A percentile compares a stretch with the other conserved stretches of the same genome.
phyloP scores from a whole-genome alignment of 2,797 vertebrate genomes.

The Huso huso region DNA sequence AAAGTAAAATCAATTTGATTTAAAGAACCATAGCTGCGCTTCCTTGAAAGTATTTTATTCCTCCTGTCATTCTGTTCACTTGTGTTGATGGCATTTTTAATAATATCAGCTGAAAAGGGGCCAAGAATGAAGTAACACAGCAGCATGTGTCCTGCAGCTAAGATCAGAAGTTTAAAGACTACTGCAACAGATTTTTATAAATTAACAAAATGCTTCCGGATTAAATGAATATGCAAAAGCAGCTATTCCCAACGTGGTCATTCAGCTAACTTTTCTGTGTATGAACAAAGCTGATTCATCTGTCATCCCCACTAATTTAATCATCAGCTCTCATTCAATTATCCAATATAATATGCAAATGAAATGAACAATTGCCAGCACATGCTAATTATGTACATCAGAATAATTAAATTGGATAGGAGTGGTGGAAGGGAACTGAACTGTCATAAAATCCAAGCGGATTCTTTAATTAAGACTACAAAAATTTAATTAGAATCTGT shows the following conservation, averaged over 20 bases:
- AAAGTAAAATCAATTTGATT: not conserved
- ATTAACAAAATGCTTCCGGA: constrained; percentile 47
- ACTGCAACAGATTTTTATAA: constrained; percentile 42
- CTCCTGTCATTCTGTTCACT: constrained; percentile 10
- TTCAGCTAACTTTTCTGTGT: constrained; percentile 25
- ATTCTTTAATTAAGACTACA: constrained; percentile 65
- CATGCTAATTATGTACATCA: constrained; percentile 76
- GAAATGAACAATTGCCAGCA: constrained; percentile 51
- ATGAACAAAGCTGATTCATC: constrained; percentile 49
- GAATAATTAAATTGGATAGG: constrained; percentile 75
- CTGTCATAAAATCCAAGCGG: constrained; percentile 48
- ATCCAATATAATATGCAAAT: constrained; percentile 89
- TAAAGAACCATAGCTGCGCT: not conserved
- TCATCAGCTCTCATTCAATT: constrained; percentile 72
- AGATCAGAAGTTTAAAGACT: constrained; percentile 26
- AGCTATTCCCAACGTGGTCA: constrained; percentile 54
- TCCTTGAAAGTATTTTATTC: not conserved
- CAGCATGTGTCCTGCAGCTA: constrained; percentile 16
- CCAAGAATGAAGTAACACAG: constrained; percentile 26
- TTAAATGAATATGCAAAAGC: constrained; percentile 64
- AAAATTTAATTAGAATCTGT: constrained; percentile 63
- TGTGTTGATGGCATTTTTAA: constrained; percentile 7
- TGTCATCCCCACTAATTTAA: constrained; percentile 76
- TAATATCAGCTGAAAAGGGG: constrained; percentile 12
- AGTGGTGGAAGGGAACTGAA: constrained; percentile 47